phyloP scores from a whole-genome alignment of 2,113 vertebrate genomes.

The Rattus norvegicus region GRCr8 NC_086036.1:12370001-12370500 shows the following conservation, averaged over 20 bases:
- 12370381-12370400: not conserved
- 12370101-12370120: not conserved
- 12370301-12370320: not conserved
- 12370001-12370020: not conserved
- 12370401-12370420: not conserved
- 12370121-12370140: not conserved
- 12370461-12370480: no score
- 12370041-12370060: not conserved
- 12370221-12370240: not conserved
- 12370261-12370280: not conserved
- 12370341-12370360: not conserved
- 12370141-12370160: not conserved
- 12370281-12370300: not conserved
- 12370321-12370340: not conserved
- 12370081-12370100: not conserved
- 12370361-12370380: not conserved
- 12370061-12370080: not conserved
- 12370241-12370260: not conserved
- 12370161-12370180: no score
- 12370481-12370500: no score
- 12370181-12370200: not conserved
- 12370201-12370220: not conserved
- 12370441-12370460: no score
- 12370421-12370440: not conserved
- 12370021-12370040: not conserved